These are phyloP conservation scores for Oasisia sp. DNA, from an alignment of 2,888 invertebrate species.

Conservation along the genomic window DNA sequence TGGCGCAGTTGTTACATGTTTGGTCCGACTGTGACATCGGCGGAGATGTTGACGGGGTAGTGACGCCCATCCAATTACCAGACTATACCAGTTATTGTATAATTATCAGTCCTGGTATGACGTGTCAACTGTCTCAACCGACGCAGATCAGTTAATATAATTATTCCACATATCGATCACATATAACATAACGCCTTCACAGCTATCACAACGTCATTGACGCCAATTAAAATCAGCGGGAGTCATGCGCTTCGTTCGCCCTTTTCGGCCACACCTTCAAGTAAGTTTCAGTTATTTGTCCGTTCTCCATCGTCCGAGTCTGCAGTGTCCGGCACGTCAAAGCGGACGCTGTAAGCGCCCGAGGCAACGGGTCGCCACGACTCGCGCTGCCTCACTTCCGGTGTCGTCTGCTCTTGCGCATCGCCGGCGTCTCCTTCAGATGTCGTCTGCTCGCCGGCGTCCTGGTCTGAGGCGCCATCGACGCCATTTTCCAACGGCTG, in stretches of 20 bases:
- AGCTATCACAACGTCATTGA: neutral
- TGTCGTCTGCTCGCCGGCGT: neutral
- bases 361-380: neutral
- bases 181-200: neutral
- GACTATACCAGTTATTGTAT: neutral
- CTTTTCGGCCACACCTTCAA: neutral
- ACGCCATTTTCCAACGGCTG: neutral
- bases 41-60: neutral
- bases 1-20: neutral
- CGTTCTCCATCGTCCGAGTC: neutral
- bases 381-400: neutral
- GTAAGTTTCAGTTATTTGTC: neutral
- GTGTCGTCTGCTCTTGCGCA: neutral
- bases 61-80: neutral
- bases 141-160: neutral
- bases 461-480: neutral
- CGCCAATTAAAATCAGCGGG: neutral
- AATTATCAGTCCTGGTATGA: neutral
- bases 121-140: neutral
- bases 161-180: too few species aligned
- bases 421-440: neutral
- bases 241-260: neutral
- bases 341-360: neutral
- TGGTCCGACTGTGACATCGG: neutral
- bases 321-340: neutral